phyloP scores from a whole-genome alignment of 2,797 vertebrate species.

The Galago senegalensis region DNA sequence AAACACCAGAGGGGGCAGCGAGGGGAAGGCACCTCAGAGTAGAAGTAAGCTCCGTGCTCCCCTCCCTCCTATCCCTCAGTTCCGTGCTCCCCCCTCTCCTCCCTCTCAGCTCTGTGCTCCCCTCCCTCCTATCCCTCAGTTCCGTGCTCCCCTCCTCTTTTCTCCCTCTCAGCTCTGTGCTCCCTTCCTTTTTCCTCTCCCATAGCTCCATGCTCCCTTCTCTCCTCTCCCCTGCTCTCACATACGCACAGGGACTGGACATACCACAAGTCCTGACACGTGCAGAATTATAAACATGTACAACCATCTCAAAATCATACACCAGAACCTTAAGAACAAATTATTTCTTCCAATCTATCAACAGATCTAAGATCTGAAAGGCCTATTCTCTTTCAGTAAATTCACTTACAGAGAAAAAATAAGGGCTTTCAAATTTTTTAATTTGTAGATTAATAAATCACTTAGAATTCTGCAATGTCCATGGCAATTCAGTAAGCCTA shows the following conservation, averaged over 20 bases:
- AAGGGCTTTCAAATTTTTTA: neutral
- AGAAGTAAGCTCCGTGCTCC: neutral
- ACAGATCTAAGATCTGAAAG: neutral
- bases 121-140: no score
- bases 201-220: no score
- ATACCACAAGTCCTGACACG: fast-evolving
- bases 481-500: neutral
- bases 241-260: fast-evolving
- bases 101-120: fast-evolving
- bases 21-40: no score
- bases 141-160: no score
- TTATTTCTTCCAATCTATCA: neutral
- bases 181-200: no score
- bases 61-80: no score
- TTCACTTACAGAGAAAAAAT: neutral
- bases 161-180: no score
- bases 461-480: neutral
- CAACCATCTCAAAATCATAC: fast-evolving
- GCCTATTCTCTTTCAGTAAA: neutral
- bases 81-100: no score
- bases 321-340: no score
- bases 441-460: neutral
- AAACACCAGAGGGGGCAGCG: neutral
- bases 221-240: neutral
- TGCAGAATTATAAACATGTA: neutral